A percentile compares a stretch with the other conserved stretches of the same genome.
phyloP scores from a whole-genome alignment of 2,113 vertebrate genomes.

The Brachyhypopomus occidentalis region DNA sequence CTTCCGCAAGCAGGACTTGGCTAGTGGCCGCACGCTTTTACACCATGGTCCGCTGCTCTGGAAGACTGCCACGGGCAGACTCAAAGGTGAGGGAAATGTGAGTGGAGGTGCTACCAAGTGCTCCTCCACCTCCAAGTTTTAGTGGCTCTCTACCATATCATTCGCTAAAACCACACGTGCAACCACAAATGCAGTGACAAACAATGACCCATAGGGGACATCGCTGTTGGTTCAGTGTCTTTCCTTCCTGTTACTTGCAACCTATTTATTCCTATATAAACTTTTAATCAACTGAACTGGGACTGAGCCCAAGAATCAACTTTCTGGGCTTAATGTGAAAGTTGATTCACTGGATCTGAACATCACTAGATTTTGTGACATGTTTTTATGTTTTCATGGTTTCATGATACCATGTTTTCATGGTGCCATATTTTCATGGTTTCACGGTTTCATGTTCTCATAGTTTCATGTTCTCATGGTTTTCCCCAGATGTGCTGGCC shows the following conservation, averaged over 20 bases:
- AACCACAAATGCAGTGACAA: no score
- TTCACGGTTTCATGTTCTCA: background rate
- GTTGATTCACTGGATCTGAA: background rate
- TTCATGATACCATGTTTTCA: background rate
- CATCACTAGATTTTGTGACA: background rate
- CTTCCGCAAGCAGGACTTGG: constrained; percentile 91
- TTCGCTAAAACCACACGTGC: no score
- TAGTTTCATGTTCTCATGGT: background rate
- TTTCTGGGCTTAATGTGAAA: no score
- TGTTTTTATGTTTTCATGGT: constrained; percentile 1
- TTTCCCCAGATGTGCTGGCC: constrained; percentile 43
- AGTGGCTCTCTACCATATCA: no score
- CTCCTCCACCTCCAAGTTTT: no score
- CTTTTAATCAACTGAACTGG: no score
- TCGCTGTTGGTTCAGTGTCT: no score
- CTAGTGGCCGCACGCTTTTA: constrained; percentile 78
- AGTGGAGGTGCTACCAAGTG: no score
- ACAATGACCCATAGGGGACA: no score
- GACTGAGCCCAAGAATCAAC: no score
- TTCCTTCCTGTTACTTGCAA: no score
- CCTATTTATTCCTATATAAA: no score
- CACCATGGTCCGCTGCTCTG: constrained; percentile 89
- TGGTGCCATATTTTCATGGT: background rate
- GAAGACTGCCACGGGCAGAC: constrained; percentile 95
- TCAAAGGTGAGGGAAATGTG: constrained; percentile 88